phyloP scores from a whole-genome alignment of 53 echinoderm and acorn worm species.

The Crossaster papposus region DNA sequence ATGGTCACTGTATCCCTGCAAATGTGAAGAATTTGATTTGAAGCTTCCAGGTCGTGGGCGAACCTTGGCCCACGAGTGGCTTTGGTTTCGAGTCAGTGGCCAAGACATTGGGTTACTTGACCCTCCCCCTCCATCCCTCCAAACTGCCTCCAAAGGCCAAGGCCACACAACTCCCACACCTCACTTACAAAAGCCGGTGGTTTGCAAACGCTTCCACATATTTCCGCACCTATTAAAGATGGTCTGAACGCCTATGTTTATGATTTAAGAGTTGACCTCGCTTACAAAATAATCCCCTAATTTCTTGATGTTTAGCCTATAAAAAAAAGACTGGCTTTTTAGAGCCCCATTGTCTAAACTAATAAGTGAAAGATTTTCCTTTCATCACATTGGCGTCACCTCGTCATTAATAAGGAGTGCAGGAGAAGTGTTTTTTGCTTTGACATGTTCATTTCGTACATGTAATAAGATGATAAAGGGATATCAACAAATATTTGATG shows the following conservation, averaged over 20 bases:
- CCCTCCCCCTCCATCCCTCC: background rate
- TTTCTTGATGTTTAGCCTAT: no score
- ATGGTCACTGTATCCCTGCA: background rate
- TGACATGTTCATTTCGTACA: no score
- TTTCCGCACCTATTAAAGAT: background rate
- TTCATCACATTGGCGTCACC: no score
- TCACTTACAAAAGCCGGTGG: background rate
- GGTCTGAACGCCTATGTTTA: background rate
- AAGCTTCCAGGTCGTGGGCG: conserved; percentile 15
- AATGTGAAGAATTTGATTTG: conserved; percentile 3
- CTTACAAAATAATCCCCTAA: background rate
- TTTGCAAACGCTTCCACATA: background rate
- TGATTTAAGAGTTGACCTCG: background rate
- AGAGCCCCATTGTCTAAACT: no score
- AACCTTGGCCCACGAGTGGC: conserved; percentile 6
- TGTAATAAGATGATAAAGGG: no score
- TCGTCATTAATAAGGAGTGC: no score
- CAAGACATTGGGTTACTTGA: background rate
- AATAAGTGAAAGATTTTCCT: no score
- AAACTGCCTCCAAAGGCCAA: background rate
- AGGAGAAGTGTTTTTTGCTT: no score
- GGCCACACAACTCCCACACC: background rate
- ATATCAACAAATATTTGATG: no score
- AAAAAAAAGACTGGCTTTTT: no score
- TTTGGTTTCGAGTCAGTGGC: background rate